These are phyloP conservation scores for Erethizon dorsatum DNA, from an alignment of 2,797 vertebrate genomes.

Conservation along the genomic window DNA sequence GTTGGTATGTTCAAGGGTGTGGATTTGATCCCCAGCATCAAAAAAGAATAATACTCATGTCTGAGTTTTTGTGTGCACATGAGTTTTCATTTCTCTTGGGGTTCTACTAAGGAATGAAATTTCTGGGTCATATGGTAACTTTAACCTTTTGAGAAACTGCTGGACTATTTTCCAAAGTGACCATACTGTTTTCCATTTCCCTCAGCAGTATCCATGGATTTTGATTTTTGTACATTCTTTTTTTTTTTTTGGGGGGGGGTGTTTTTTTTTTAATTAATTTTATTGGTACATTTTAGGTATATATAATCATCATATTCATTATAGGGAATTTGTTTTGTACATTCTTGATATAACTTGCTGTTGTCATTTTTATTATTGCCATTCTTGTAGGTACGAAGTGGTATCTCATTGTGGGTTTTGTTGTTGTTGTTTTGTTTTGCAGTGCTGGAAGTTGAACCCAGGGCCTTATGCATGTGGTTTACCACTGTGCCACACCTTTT, in stretches of 20 bases:
- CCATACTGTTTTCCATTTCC: neutral
- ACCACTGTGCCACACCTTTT: neutral
- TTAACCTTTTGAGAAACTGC: conserved; percentile 2
- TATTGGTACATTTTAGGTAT: no score
- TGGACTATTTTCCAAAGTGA: neutral
- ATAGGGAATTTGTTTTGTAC: no score
- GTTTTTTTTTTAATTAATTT: no score
- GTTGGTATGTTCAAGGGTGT: neutral
- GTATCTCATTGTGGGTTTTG: neutral
- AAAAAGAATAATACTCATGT: neutral
- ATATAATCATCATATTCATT: no score
- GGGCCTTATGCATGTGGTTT: neutral
- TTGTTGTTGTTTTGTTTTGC: neutral
- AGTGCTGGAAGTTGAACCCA: neutral
- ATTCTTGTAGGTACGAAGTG: neutral
- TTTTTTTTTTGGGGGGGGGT: no score
- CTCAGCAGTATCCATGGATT: neutral
- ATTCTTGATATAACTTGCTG: neutral
- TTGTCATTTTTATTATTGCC: neutral
- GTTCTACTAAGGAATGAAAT: neutral
- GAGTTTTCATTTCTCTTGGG: conserved; percentile 34
- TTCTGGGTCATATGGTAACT: neutral
- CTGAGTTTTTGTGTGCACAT: neutral
- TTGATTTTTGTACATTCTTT: neutral
- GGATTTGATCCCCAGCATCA: neutral